Evolutionary conservation across 2,888 invertebrate species (phyloP).

Genomic region (Heliconius erato): DNA sequence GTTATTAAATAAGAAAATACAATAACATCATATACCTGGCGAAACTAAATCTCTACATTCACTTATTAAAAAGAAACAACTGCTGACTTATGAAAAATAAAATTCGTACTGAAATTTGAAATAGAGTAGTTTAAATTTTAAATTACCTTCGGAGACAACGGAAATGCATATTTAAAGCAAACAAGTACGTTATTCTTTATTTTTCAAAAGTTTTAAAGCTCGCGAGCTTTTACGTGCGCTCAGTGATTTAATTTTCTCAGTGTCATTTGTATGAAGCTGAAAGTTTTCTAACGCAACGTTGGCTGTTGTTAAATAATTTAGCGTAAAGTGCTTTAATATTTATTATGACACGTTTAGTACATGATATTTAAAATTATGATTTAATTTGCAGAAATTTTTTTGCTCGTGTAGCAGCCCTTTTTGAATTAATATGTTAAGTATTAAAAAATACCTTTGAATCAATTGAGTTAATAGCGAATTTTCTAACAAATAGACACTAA

Average conservation of each 20-base stretch:
- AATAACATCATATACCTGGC: neutral
- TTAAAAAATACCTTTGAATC: neutral
- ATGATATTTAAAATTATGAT: neutral
- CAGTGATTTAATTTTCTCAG: conserved; percentile 27
- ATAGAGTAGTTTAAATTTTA: conserved; percentile 28
- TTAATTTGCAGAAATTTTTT: neutral
- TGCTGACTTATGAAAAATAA: neutral
- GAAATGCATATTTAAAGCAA: conserved; percentile 33
- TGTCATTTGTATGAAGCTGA: conserved; percentile 15
- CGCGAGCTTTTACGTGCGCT: conserved; percentile 28
- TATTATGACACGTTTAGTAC: conserved; percentile 9
- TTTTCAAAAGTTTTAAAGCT: conserved; percentile 23
- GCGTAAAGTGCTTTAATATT: conserved; percentile 3
- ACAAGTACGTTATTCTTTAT: conserved; percentile 23
- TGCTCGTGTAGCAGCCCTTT: too few relatives aligned
- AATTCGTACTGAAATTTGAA: conserved; percentile 12
- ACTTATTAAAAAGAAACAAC: neutral
- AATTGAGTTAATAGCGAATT: too few relatives aligned
- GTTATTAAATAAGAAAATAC: neutral
- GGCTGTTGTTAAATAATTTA: conserved; percentile 9
- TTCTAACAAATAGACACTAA: too few relatives aligned
- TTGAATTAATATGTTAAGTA: too few relatives aligned
- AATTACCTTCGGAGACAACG: conserved; percentile 29
- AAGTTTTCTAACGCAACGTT: conserved; percentile 11
- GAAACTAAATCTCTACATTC: neutral